Conservation (phyloP, 2,113 vertebrate species). For the Amblyopsis rosae region DNA sequence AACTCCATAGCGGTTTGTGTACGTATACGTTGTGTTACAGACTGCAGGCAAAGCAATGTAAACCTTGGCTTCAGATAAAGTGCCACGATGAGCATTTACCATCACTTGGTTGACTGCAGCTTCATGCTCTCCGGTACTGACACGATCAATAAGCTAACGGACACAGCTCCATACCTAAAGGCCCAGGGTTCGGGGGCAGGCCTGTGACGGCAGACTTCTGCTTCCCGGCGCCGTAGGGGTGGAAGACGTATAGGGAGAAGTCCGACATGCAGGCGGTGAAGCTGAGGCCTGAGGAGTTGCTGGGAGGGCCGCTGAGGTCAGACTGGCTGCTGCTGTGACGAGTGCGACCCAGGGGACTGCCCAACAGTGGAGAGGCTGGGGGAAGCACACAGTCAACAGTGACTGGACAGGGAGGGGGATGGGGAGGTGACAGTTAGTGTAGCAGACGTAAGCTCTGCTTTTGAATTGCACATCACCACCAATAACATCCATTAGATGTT, state of each 20-base stretch:
- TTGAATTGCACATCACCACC: too few relatives aligned
- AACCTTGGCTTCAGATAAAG: too few relatives aligned
- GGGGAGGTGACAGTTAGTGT: neutral
- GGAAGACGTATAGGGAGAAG: constrained; percentile 96
- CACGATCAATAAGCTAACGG: neutral
- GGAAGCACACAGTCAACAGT: constrained; percentile 3
- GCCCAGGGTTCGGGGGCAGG: constrained; percentile 85
- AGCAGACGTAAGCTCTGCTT: too few relatives aligned
- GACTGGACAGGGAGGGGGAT: too few relatives aligned
- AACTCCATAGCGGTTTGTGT: too few relatives aligned
- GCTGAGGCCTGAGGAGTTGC: constrained; percentile 93
- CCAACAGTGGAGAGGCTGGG: constrained; percentile 83
- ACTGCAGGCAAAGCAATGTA: too few relatives aligned
- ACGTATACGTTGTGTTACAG: too few relatives aligned
- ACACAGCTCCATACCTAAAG: constrained; percentile 78
- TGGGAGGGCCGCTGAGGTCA: constrained; percentile 85
- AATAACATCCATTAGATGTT: too few relatives aligned
- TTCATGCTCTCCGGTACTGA: neutral
- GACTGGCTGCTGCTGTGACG: constrained; percentile 97
- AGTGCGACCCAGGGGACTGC: constrained; percentile 90
- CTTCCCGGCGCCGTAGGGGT: constrained; percentile 96
- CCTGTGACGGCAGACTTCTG: constrained; percentile 91
- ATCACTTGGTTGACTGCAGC: neutral
- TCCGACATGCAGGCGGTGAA: constrained; percentile 99
- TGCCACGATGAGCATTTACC: too few relatives aligned